These are phyloP conservation scores for Campylomormyrus numenius DNA, from an alignment of 2,113 vertebrate species.

Conservation along the genomic window DNA sequence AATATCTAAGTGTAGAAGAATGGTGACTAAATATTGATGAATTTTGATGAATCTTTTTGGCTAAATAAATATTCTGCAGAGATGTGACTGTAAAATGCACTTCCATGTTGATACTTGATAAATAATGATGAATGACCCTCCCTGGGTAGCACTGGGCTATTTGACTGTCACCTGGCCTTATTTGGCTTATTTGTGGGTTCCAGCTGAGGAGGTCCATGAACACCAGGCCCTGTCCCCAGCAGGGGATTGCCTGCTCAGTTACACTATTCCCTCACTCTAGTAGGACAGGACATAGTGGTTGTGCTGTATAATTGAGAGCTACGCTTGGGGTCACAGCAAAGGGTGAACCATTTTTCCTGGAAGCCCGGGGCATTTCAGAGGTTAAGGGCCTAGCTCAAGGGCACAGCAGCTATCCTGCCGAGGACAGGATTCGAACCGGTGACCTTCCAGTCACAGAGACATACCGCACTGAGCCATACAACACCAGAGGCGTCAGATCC, in stretches of 20 bases:
- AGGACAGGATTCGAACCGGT: neutral
- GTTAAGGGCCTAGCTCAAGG: neutral
- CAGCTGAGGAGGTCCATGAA: neutral
- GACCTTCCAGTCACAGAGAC: neutral
- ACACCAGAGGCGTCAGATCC: neutral
- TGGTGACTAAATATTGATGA: neutral
- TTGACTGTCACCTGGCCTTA: neutral
- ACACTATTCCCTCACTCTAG: neutral
- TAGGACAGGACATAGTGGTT: neutral
- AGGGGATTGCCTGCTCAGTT: neutral
- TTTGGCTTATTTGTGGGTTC: neutral
- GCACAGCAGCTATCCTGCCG: neutral
- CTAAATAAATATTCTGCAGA: neutral
- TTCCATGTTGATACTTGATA: neutral
- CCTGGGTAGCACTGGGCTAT: neutral
- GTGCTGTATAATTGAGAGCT: neutral
- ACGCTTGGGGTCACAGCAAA: neutral
- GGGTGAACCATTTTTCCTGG: neutral
- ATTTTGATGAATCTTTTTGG: neutral
- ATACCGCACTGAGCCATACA: neutral
- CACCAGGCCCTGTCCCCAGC: neutral
- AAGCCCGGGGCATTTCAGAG: neutral
- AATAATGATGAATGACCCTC: neutral
- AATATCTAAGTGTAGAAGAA: neutral
- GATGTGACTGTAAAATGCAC: neutral